Evolutionary conservation across 2,888 invertebrate genomes (phyloP), one percentile per base, ranked within the genome.

Genomic region (Phanerotoma sp.): DNA sequence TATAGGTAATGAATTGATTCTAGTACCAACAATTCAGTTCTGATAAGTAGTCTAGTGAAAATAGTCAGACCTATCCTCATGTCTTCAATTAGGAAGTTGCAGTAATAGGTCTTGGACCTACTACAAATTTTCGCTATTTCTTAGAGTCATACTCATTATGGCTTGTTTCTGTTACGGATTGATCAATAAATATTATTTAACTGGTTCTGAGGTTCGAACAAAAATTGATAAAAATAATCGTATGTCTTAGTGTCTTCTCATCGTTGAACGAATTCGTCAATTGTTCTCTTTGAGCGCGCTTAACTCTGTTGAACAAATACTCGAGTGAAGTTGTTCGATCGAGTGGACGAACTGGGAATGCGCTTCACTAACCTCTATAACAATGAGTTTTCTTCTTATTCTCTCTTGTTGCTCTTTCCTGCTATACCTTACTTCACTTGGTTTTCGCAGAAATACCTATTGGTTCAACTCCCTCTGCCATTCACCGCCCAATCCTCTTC

Each of bases 221-320:
- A 35, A 35, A 35, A 35, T 35, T 35, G 37, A 37, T 48, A n/a
- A 48, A 48, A 21, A 16, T 21, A 18, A 13, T 38, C 38, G 25
- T 7, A 25, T 4, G 2, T 16, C 18, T 28, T 49, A 13, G 18
- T 49, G 11, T 40, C 20, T 28, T 40, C 13, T 40, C 21, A n/a
- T n/a, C n/a, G 5, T 20, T 49, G 16, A 18, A 40, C 25, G 49
- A 30, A 41, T 47, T n/a, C 18, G 41, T 11, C 41, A 22, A 53
- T 53, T 41, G 53, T 53, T 53, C 49, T 42, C 54, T 51, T 56
- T 51, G 45, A 44, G 41, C 54, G 54, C 52, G 56, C 55, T 58
- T 57, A 56, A 53, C 54, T 57, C 54, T 47, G 21, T 22, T 53
- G 53, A 47, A 47, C 53, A 53, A 53, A 52, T 52, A 47, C 53